phyloP scores from a whole-genome alignment of 2,797 vertebrate genomes.

The Anniella stebbinsi region DNA sequence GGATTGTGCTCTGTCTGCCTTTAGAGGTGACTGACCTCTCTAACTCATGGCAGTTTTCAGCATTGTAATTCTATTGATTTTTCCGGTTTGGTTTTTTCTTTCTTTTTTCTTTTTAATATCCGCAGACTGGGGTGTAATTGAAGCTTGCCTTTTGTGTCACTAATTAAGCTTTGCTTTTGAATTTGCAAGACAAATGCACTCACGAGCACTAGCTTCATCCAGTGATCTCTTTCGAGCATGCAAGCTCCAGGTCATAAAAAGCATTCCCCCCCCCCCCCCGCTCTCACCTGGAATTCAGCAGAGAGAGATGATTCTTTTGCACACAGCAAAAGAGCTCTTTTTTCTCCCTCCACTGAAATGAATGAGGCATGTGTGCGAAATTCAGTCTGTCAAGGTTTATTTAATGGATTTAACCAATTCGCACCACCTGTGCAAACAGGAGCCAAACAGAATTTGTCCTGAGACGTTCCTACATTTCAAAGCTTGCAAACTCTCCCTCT shows the following conservation, averaged over 20 bases:
- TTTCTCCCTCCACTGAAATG: not conserved
- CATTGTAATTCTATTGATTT: not conserved
- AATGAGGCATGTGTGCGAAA: not conserved
- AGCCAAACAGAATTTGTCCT: too few species aligned
- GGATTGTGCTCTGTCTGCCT: conserved; percentile 41
- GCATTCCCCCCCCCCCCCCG: too few species aligned
- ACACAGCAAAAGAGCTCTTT: too few species aligned
- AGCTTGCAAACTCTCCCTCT: too few species aligned
- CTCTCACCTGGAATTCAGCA: not conserved
- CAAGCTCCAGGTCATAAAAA: not conserved
- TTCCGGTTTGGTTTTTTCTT: not conserved
- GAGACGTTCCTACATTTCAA: too few species aligned
- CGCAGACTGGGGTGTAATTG: accelerated
- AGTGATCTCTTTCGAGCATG: not conserved
- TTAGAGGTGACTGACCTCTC: not conserved
- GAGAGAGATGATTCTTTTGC: not conserved
- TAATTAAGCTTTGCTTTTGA: conserved; percentile 15
- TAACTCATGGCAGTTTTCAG: conserved; percentile 16
- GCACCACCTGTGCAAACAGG: too few species aligned
- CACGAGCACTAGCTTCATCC: conserved; percentile 22
- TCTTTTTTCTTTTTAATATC: not conserved
- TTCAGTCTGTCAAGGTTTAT: too few species aligned
- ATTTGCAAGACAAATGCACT: not conserved
- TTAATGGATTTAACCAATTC: too few species aligned
- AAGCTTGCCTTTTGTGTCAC: conserved; percentile 19